Evolutionary conservation across 1,140 invertebrate genomes (phyloP).

Genomic region (Drosophila leontia): DNA sequence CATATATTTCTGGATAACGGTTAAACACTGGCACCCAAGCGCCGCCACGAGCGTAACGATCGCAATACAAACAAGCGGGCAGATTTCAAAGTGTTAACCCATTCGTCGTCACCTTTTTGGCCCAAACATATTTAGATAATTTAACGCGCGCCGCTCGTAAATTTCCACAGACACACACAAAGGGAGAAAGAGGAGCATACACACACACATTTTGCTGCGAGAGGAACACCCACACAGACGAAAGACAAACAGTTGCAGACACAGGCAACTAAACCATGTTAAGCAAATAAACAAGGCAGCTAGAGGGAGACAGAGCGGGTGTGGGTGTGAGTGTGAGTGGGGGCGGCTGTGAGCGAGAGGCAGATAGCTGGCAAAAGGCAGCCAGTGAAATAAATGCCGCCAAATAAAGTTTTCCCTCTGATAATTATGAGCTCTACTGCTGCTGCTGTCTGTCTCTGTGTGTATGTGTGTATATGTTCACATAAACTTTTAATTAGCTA

Average conservation of each 20-base stretch:
- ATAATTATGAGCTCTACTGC: conserved; percentile 65
- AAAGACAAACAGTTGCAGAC: conserved; percentile 27
- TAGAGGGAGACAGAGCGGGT: conserved; percentile 15
- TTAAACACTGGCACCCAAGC: conserved; percentile 1
- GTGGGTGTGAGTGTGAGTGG: background rate
- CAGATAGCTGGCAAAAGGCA: conserved; percentile 53
- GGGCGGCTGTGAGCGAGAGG: conserved; percentile 6
- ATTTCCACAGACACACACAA: conserved; percentile 67
- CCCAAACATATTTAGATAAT: conserved; percentile 81
- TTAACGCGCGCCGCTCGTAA: conserved; percentile 79
- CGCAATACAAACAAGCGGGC: conserved; percentile 12
- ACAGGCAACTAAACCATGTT: conserved; percentile 74
- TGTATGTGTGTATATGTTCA: conserved; percentile 38
- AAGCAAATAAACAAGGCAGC: conserved; percentile 73
- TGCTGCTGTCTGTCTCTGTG: background rate
- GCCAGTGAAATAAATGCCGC: conserved; percentile 78
- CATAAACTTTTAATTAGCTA: conserved; percentile 81
- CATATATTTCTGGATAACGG: background rate
- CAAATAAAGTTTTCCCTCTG: conserved; percentile 74
- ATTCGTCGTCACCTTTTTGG: conserved; percentile 80
- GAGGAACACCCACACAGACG: conserved; percentile 36
- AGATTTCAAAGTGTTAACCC: conserved; percentile 72
- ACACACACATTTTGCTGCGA: background rate
- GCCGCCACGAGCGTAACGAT: conserved; percentile 1
- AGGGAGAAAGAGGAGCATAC: conserved; percentile 2